Evolutionary conservation across 2,113 vertebrate genomes (phyloP), one percentile per base, ranked within the genome.

Genomic region (Prionailurus viverrinus): DNA sequence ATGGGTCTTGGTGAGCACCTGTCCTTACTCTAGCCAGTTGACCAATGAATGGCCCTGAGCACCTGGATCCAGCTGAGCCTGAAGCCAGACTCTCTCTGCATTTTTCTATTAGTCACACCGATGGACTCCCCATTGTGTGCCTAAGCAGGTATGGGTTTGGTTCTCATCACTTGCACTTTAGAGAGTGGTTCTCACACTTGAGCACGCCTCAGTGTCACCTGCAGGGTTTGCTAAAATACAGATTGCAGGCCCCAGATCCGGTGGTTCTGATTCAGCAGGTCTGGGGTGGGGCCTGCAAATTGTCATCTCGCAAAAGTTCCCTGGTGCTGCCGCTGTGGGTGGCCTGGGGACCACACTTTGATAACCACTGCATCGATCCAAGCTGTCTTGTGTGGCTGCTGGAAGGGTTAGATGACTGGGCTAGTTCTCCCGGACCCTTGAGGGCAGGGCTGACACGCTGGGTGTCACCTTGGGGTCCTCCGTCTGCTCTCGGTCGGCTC

Each of bases 401-500:
- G 48, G 55, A 31, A 21, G 39, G 0, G 8, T 48, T 36, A 3
- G 4, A 5, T 19, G 45, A 3, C 11, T 23, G 61, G 1, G 39
- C 1, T 33, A 2, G 16, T 9, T 18, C 18, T 6, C 36, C 13
- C 0, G 21, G 21, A 27, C 25, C 12, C 21, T 13, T 3, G 1
- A 19, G n/a, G 41, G 23, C 15, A 51, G 41, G 33, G 33, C 5
- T 15, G 31, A 23, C 1, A 1, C 18, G 0, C 23, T 19, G 78
- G 9, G 55, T 7, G 5, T 4, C 41, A 29, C 11, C 88, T 48
- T 16, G 16, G 19, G 3, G 15, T 9, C 15, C 14, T 19, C 13
- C 5, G 7, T 18, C 14, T 3, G 15, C 29, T 71, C 65, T 16
- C 0, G 0, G 53, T 66, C 29, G 1, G 4, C 14, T 31, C 31